These are phyloP conservation scores for Ramphastos sulfuratus DNA, from an alignment of 2,113 vertebrate genomes.

Conservation along the genomic window DNA sequence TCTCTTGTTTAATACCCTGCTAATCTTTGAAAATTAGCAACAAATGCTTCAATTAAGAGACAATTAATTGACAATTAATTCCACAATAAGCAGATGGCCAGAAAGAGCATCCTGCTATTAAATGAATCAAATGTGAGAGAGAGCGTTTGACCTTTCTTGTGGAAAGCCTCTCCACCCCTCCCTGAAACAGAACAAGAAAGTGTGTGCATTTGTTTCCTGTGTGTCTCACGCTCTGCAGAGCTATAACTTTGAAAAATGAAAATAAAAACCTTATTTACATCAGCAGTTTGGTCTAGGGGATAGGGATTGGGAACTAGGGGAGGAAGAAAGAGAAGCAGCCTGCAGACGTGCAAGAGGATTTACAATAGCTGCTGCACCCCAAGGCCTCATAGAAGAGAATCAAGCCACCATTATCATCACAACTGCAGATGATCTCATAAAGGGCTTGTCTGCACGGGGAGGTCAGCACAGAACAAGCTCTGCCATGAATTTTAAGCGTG, in stretches of 20 bases:
- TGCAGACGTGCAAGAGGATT: slow-evolving; percentile 40
- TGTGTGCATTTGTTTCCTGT: not conserved
- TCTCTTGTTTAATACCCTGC: slow-evolving; percentile 68
- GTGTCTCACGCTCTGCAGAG: not conserved
- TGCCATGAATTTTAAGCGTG: slow-evolving; percentile 33
- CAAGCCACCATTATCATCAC: slow-evolving; percentile 59
- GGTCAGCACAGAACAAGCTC: slow-evolving; percentile 30
- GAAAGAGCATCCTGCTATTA: slow-evolving; percentile 62
- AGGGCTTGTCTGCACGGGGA: slow-evolving; percentile 46
- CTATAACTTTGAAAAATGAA: slow-evolving; percentile 66
- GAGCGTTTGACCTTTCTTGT: slow-evolving; percentile 49
- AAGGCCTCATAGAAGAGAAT: slow-evolving; percentile 62
- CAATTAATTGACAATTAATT: slow-evolving; percentile 73
- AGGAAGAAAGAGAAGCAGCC: slow-evolving; percentile 28
- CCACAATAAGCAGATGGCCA: slow-evolving; percentile 71
- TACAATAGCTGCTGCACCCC: slow-evolving; percentile 51
- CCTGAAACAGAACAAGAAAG: not conserved
- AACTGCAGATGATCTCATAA: slow-evolving; percentile 70
- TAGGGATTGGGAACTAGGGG: slow-evolving; percentile 26
- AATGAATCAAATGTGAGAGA: slow-evolving; percentile 55
- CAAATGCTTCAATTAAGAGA: slow-evolving; percentile 70
- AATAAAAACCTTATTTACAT: slow-evolving; percentile 67
- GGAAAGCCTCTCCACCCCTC: not conserved
- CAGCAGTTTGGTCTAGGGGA: slow-evolving; percentile 50
- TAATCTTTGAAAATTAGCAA: slow-evolving; percentile 65